A percentile compares a stretch with the other conserved stretches of the same genome.
These are phyloP conservation scores for Melanchra persicariae DNA, from an alignment of 2,888 invertebrate species.

Conservation along the genomic window DNA sequence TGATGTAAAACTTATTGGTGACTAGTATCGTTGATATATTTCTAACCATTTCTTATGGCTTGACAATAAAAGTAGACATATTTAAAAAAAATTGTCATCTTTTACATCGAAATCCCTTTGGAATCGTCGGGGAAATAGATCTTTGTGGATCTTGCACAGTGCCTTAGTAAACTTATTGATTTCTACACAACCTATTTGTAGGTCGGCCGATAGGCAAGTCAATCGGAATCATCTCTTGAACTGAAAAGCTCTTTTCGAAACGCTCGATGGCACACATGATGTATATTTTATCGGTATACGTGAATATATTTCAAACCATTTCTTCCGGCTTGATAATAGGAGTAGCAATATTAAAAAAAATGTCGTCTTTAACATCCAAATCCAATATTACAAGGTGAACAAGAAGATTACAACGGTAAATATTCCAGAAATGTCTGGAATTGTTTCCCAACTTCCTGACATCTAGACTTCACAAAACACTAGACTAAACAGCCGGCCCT, in stretches of 20 bases:
- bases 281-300: too few relatives aligned
- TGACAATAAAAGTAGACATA: too few relatives aligned
- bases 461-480: constrained; percentile 72
- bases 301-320: background rate
- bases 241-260: background rate
- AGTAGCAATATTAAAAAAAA: too few relatives aligned
- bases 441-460: constrained; percentile 64
- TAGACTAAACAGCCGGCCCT: constrained; percentile 76
- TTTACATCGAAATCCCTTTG: too few relatives aligned
- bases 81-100: too few relatives aligned
- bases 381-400: constrained; percentile 10
- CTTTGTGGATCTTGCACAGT: constrained; percentile 25
- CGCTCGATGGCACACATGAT: background rate
- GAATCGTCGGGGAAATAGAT: constrained; percentile 55
- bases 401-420: background rate
- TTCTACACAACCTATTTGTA: background rate
- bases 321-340: background rate
- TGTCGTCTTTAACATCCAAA: too few relatives aligned
- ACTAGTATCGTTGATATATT: background rate
- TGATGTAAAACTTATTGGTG: background rate
- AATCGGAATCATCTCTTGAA: background rate
- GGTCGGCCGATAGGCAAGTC: too few relatives aligned
- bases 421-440: constrained; percentile 27
- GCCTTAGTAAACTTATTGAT: background rate
- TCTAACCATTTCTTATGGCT: too few relatives aligned